phyloP scores from a whole-genome alignment of 2,113 vertebrate genomes.

The Microcebus ravelobensis region DNA sequence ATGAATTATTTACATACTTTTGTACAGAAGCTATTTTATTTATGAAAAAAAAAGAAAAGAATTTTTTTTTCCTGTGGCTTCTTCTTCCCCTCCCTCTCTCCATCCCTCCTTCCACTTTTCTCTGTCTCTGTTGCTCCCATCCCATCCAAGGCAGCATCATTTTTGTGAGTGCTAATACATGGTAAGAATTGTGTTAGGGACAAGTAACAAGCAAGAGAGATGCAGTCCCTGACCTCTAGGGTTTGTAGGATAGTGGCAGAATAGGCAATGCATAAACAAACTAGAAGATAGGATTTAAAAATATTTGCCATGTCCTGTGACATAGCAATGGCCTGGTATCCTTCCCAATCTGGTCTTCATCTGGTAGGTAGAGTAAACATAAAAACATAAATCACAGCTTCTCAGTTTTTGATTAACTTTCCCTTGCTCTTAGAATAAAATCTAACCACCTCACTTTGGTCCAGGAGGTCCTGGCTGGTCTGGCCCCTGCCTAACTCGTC shows the following conservation, averaged over 20 bases:
- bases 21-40: not conserved
- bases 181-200: not conserved
- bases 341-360: not conserved
- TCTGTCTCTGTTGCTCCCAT: not conserved
- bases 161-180: not conserved
- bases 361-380: not conserved
- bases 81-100: not conserved
- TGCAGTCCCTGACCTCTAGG: too few relatives aligned
- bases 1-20: not conserved
- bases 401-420: not conserved
- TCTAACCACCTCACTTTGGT: not conserved
- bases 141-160: too few relatives aligned
- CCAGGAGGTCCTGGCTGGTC: not conserved
- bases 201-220: not conserved
- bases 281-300: not conserved
- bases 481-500: not conserved
- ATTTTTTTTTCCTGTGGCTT: not conserved
- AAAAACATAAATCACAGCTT: not conserved
- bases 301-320: fast-evolving
- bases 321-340: not conserved
- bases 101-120: not conserved
- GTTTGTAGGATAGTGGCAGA: fast-evolving
- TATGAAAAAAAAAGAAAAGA: not conserved
- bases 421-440: not conserved
- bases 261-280: not conserved